Percentiles rank a stretch among this genome's conserved stretches.
Conservation (phyloP, 2,113 vertebrate species). For the Boulengeromyrus knoepffleri region DNA sequence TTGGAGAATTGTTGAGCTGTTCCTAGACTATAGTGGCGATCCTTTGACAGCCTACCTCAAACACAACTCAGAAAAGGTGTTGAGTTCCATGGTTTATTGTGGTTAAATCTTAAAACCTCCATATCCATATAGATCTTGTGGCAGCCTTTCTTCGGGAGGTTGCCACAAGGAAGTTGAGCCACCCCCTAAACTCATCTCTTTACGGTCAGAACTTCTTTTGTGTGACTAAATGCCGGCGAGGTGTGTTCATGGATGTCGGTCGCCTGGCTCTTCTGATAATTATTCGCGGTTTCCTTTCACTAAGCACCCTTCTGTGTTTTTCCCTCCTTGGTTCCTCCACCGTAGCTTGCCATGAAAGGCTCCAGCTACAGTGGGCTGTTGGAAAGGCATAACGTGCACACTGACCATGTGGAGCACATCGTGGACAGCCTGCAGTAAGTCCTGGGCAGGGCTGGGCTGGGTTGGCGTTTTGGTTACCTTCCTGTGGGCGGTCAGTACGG, state of each 20-base stretch:
- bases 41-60: background rate
- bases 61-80: background rate
- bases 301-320: background rate
- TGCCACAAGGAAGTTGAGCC: background rate
- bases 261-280: background rate
- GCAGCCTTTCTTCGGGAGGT: background rate
- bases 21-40: background rate
- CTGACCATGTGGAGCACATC: constrained; percentile 79
- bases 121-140: background rate
- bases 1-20: background rate
- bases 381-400: constrained; percentile 90
- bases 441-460: background rate
- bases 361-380: constrained; percentile 91
- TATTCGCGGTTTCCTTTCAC: background rate
- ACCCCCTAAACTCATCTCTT: background rate
- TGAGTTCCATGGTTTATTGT: background rate
- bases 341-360: constrained; percentile 89
- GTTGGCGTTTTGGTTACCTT: background rate
- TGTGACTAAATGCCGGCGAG: background rate
- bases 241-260: background rate
- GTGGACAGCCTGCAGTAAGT: constrained; percentile 82
- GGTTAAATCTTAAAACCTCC: background rate
- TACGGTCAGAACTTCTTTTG: background rate
- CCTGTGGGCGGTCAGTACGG: background rate
- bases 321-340: constrained; percentile 24